A percentile compares a stretch with the other conserved stretches of the same genome.
Evolutionary conservation across 1,140 invertebrate genomes (phyloP).

Genomic region (Hestina assimilis): DNA sequence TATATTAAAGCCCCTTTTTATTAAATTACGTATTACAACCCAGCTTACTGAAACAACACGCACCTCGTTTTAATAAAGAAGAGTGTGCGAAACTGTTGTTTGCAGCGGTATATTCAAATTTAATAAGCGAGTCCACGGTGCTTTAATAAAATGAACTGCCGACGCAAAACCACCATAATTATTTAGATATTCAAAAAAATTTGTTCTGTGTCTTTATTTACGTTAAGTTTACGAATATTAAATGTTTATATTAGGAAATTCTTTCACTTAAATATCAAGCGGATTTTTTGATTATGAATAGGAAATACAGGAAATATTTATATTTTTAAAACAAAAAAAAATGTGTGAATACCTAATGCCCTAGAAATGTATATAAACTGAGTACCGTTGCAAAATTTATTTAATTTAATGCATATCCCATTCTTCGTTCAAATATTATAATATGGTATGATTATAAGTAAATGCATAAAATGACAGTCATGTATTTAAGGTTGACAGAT

Average conservation of each 20-base stretch:
- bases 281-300: no score
- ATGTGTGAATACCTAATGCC: no score
- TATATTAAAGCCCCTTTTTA: constrained; percentile 1
- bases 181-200: neutral
- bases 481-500: no score
- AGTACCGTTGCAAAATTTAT: no score
- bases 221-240: neutral
- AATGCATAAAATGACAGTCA: no score
- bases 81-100: constrained; percentile 15
- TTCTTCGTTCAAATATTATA: no score
- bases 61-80: constrained; percentile 24
- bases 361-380: no score
- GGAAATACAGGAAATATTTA: no score
- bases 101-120: constrained; percentile 24
- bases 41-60: constrained; percentile 11
- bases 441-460: no score
- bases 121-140: constrained; percentile 23
- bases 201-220: neutral
- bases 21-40: constrained; percentile 15
- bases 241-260: neutral
- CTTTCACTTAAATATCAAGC: no score
- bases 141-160: constrained; percentile 22
- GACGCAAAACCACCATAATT: neutral
- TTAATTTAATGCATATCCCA: no score
- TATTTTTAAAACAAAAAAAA: no score